Base-by-base conservation (phyloP, 2,888 invertebrate species). In the Eurytoma adleriae region DNA sequence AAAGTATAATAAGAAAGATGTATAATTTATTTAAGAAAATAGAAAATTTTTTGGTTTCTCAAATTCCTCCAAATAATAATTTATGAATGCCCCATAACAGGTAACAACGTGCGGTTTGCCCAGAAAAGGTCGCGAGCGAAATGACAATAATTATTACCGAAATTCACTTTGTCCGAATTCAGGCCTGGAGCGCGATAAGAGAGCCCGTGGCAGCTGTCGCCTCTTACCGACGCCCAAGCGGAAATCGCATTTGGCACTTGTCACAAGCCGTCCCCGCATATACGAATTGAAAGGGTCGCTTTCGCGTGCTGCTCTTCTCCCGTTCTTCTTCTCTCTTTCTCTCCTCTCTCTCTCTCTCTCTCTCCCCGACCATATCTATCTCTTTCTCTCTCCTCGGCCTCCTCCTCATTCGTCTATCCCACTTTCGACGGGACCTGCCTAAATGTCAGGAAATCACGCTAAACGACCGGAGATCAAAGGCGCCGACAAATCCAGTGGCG, bases 401-500 rank as follows among this genome's bases (percentile, higher is more conserved):
- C 24, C 54, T 40, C 70, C 59, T 59, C 24, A 27, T 76, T 71
- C 76, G 70, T 70, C 61, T 76, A 66, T 80, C 61, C 76, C 66
- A 64, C 62, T 77, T 80, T 80, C 72, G 76, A 61, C 77, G 83
- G 84, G 85, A 84, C 84, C 84, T 84, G 86, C 87, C 88, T 88
- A 88, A 89, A 89, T 88, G 89, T 89, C 87, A 86, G 86, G 85
- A 88, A 87, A 90, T 89, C 89, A 90, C 89, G 89, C 89, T 90
- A 90, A 90, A 90, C 88, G 90, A 88, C 87, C 86, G 85, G 83
- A 88, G 89, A 90, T 90, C 89, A 90, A 90, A 90, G 87, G 85
- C 80, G 87, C 90, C 90, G 90, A 88, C 89, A 86, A 89, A 90
- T 90, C 87, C 90, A 87, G 89, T 90, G 89, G 90, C 88, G 88